Base-by-base conservation (phyloP, 2,797 vertebrate species). In the Eulemur albifrons region DNA sequence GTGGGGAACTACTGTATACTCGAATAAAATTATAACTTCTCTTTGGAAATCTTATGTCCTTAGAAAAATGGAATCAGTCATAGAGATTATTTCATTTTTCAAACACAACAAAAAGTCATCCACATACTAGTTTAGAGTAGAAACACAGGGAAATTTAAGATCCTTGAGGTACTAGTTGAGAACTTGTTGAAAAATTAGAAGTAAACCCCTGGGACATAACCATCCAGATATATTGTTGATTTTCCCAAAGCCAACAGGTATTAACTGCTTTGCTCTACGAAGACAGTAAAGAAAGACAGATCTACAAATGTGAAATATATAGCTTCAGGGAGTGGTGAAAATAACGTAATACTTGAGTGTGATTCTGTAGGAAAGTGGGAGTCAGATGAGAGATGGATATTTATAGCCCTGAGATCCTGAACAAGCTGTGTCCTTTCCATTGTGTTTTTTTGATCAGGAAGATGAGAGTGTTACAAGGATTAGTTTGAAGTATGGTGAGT, bases 171-270 rank as follows among this genome's bases (percentile, higher is more conserved):
- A 38, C 52, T 79, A 14, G 23, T 72, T 59, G 13, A 87, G 81
- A 35, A 69, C 43, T 73, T 88, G 18, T 35, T 93, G 48, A 94
- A 94, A 94, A 93, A 73, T 65, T 59, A 67, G 30, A 87, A 69
- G 15, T 79, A 65, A 75, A 40, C 17, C 32, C 32, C n/a, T 48
- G 25, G 54, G 54, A 45, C 15, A 21, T 35, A 50, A 57, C 14
- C 61, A 12, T 76, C 43, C 45, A 38, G 38, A 35, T 57, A 2
- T 72, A 52, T 50, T 82, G 40, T 57, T 79, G 59, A 63, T 72
- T 90, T 90, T 69, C 38, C 9, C 57, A 79, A 83, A 81, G 40
- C 48, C 48, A 75, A 38, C 38, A n/a, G 59, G 17, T 72, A 43
- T 88, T 63, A 14, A 50, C 23, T 76, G 9, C 70, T 88, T 88